Percentiles rank a stretch among this genome's conserved stretches.
Conservation (phyloP, 1,140 invertebrate species). For the Rhagoletis zephyria region DNA sequence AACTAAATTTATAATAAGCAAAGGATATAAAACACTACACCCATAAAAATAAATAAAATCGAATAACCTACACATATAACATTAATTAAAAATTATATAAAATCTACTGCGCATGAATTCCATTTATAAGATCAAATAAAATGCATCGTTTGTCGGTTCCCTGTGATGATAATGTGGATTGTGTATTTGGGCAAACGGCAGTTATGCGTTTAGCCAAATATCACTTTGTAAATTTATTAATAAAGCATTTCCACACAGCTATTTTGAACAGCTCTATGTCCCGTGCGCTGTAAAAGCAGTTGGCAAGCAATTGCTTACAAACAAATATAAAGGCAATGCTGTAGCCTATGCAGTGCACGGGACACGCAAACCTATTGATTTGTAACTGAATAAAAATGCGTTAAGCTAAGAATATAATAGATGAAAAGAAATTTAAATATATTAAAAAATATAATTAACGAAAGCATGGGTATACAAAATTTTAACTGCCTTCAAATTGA, state of each 20-base stretch:
- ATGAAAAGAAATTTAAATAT: not conserved
- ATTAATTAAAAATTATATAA: not conserved
- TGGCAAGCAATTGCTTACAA: not conserved
- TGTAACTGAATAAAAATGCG: constrained; percentile 33
- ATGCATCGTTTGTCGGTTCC: constrained; percentile 34
- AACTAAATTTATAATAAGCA: constrained; percentile 14
- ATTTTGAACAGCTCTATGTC: constrained; percentile 30
- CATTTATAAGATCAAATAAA: constrained; percentile 25
- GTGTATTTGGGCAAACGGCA: not conserved
- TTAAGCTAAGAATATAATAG: not conserved
- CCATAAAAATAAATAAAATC: not conserved
- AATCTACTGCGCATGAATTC: constrained; percentile 12
- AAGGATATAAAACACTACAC: constrained; percentile 26
- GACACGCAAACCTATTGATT: constrained; percentile 22
- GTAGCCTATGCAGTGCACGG: constrained; percentile 9
- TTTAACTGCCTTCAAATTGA: constrained; percentile 42
- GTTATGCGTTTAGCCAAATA: not conserved
- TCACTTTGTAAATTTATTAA: constrained; percentile 29
- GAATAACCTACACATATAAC: constrained; percentile 18
- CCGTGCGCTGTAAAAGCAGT: constrained; percentile 2
- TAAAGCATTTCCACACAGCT: constrained; percentile 38
- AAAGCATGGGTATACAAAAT: constrained; percentile 14
- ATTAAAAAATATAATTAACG: not conserved
- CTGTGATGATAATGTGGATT: constrained; percentile 45
- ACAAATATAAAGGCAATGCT: not conserved